A percentile compares a stretch with the other conserved stretches of the same genome.
Evolutionary conservation across 2,888 invertebrate genomes (phyloP).

Genomic region (Syrphus vitripennis): DNA sequence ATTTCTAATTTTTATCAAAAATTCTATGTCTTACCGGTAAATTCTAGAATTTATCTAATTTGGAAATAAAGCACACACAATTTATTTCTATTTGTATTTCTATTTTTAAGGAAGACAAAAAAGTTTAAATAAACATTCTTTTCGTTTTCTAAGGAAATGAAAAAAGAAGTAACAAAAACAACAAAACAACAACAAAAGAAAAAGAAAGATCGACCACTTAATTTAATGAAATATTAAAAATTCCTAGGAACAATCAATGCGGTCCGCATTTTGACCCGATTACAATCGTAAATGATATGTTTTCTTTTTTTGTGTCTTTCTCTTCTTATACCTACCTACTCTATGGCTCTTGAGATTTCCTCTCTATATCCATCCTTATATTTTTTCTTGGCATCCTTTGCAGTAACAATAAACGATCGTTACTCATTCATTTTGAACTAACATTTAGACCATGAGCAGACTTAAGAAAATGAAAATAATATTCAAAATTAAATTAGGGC

Average conservation of each 20-base stretch:
- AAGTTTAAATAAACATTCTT: slow-evolving; percentile 1
- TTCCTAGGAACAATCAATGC: slow-evolving; percentile 73
- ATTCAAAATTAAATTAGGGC: not conserved
- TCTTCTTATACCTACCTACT: too few relatives aligned
- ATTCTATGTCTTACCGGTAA: too few relatives aligned
- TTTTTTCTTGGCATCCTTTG: slow-evolving; percentile 30
- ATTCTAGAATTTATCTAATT: too few relatives aligned
- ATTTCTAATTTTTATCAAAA: too few relatives aligned
- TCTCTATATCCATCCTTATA: not conserved
- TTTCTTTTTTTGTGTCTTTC: not conserved
- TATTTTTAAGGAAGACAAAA: not conserved
- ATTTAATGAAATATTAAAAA: slow-evolving; percentile 81
- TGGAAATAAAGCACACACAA: not conserved
- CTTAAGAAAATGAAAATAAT: not conserved
- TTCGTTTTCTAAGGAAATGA: not conserved
- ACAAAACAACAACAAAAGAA: not conserved
- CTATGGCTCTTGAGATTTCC: not conserved
- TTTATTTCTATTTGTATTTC: too few relatives aligned
- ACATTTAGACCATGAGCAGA: not conserved
- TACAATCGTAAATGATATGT: slow-evolving; percentile 56
- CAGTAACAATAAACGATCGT: slow-evolving; percentile 63
- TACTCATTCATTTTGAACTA: slow-evolving; percentile 61
- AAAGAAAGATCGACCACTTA: slow-evolving; percentile 76
- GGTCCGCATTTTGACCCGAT: slow-evolving; percentile 65
- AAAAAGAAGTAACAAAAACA: not conserved